Conservation (phyloP, 2,113 vertebrate species). For the Melanerpes formicivorus region DNA sequence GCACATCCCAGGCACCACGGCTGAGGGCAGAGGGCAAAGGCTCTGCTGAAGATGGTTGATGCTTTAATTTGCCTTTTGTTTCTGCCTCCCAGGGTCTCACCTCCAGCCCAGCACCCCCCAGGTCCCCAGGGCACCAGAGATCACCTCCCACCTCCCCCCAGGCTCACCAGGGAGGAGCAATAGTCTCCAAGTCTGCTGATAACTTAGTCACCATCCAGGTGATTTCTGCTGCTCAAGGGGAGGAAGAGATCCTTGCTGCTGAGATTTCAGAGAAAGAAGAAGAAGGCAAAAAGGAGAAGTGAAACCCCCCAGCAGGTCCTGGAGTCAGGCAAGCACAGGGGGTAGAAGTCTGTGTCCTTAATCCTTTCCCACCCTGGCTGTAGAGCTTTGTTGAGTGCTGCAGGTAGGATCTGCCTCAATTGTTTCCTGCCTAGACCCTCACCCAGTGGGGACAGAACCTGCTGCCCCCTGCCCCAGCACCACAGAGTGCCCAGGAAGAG, state of each 20-base stretch:
- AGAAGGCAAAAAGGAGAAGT: background rate
- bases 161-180: background rate
- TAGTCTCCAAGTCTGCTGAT: slow-evolving; percentile 67
- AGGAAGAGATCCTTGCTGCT: slow-evolving; percentile 81
- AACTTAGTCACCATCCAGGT: slow-evolving; percentile 74
- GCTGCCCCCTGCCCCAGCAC: background rate
- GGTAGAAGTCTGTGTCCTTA: background rate
- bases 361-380: background rate
- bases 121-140: slow-evolving; percentile 69
- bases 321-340: background rate
- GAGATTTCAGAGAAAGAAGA: slow-evolving; percentile 60
- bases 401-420: background rate
- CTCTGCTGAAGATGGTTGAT: background rate
- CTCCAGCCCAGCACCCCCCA: slow-evolving; percentile 54
- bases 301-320: background rate
- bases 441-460: background rate
- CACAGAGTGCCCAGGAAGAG: background rate
- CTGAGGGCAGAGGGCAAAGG: background rate
- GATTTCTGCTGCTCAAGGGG: slow-evolving; percentile 48
- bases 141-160: slow-evolving; percentile 39
- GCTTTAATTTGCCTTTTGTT: background rate
- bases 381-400: background rate
- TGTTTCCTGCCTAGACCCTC: background rate
- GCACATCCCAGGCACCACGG: fast-evolving
- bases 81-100: slow-evolving; percentile 60